Percentiles rank a stretch among this genome's conserved stretches.
phyloP scores from a whole-genome alignment of 2,113 vertebrate species.

The Stercorarius parasiticus region DNA sequence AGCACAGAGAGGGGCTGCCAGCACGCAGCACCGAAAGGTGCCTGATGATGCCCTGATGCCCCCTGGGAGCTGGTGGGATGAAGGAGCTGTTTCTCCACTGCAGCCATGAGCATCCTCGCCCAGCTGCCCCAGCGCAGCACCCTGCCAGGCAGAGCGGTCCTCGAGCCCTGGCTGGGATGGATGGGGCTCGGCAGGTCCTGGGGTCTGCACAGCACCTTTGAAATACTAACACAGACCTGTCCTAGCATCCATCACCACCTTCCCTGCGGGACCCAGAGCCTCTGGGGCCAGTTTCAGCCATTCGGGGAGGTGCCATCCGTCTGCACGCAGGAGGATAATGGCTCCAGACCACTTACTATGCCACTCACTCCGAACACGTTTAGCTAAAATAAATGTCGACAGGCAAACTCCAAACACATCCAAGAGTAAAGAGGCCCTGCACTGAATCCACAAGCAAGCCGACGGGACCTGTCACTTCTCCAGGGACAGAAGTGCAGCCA shows the following conservation, averaged over 20 bases:
- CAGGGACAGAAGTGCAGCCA: not conserved
- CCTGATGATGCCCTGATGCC: rapidly evolving
- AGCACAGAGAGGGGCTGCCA: not conserved
- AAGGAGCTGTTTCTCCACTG: not conserved
- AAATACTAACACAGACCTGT: not conserved
- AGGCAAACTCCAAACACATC: not conserved
- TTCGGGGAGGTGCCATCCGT: not conserved
- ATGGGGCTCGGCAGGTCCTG: too few relatives aligned
- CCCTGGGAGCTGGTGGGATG: rapidly evolving
- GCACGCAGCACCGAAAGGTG: rapidly evolving
- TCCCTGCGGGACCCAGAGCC: not conserved
- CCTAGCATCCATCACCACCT: not conserved
- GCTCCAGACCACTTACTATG: not conserved
- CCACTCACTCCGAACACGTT: not conserved
- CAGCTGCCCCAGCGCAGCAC: rapidly evolving
- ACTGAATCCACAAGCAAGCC: not conserved
- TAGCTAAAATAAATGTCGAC: not conserved
- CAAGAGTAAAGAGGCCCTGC: not conserved
- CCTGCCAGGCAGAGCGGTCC: not conserved
- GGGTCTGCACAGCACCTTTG: not conserved
- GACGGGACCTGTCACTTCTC: not conserved
- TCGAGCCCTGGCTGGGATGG: not conserved
- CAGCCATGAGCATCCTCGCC: rapidly evolving
- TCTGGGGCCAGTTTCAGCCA: not conserved
- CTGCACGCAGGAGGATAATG: not conserved